Evolutionary conservation across 2,113 vertebrate species (phyloP).

Genomic region (Colius striatus): DNA sequence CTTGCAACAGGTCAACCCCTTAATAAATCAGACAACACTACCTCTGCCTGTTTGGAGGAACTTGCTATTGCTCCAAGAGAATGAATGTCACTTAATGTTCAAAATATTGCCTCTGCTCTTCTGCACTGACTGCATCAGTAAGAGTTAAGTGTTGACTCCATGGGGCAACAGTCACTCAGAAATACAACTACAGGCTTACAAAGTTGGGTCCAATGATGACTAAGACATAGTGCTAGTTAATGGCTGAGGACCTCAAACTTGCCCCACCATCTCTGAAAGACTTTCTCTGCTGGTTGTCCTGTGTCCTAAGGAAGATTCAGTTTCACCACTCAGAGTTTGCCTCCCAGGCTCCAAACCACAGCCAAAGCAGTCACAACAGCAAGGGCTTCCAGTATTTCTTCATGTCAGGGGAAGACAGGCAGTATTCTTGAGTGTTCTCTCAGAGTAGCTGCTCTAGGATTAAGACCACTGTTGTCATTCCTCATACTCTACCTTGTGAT

Average conservation of each 20-base stretch:
- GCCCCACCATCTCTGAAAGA: not conserved
- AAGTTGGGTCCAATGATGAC: not conserved
- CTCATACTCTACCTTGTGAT: not conserved
- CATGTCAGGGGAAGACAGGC: not conserved
- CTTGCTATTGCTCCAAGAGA: not conserved
- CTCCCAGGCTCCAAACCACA: not conserved
- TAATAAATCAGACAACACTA: not conserved
- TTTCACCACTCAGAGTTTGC: not conserved
- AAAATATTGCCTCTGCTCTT: not conserved
- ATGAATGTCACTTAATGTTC: not conserved
- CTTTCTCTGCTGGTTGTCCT: not conserved
- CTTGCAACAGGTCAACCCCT: not conserved
- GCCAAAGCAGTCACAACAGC: not conserved
- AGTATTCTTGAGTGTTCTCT: not conserved
- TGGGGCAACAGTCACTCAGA: not conserved
- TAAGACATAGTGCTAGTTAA: not conserved
- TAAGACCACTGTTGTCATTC: not conserved
- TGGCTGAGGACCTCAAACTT: not conserved
- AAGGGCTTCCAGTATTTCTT: not conserved
- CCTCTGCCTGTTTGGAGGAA: not conserved
- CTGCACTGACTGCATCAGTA: not conserved
- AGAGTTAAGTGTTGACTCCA: not conserved
- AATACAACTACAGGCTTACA: not conserved
- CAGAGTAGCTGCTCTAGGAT: not conserved
- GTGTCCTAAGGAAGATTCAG: not conserved